Conservation (phyloP, 2,888 invertebrate genomes). For the Camptogramma bilineatum region DNA sequence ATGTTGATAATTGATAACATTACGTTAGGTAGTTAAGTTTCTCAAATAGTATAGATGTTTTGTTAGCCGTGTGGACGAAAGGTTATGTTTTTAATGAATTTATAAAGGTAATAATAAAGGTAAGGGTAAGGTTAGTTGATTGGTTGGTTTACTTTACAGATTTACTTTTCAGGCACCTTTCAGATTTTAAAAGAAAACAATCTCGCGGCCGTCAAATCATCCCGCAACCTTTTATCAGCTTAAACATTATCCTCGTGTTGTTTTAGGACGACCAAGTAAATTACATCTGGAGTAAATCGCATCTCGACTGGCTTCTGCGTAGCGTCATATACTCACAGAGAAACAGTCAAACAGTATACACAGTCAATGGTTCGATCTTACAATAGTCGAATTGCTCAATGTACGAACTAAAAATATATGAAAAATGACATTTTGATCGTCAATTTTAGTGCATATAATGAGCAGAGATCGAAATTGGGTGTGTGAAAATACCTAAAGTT, state of each 20-base stretch:
- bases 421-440: no score
- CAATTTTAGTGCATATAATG: no score
- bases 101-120: not conserved
- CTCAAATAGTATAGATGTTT: slow-evolving; percentile 8
- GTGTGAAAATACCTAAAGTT: no score
- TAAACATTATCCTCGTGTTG: slow-evolving; percentile 42
- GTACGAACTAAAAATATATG: no score
- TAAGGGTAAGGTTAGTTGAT: not conserved
- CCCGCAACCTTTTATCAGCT: slow-evolving; percentile 32
- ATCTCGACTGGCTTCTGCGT: slow-evolving; percentile 47
- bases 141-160: slow-evolving; percentile 1
- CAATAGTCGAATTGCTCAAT: no score
- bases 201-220: slow-evolving; percentile 28
- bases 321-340: slow-evolving; percentile 37
- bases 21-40: not conserved
- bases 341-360: slow-evolving; percentile 1
- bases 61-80: not conserved
- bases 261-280: slow-evolving; percentile 48
- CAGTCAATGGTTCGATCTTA: no score
- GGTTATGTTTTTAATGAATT: not conserved
- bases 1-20: no score
- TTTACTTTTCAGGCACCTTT: not conserved
- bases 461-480: no score
- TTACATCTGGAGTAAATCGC: slow-evolving; percentile 50
- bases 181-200: slow-evolving; percentile 17